Base-by-base conservation (phyloP, 1,140 invertebrate genomes). In the Ceratina australensis region DNA sequence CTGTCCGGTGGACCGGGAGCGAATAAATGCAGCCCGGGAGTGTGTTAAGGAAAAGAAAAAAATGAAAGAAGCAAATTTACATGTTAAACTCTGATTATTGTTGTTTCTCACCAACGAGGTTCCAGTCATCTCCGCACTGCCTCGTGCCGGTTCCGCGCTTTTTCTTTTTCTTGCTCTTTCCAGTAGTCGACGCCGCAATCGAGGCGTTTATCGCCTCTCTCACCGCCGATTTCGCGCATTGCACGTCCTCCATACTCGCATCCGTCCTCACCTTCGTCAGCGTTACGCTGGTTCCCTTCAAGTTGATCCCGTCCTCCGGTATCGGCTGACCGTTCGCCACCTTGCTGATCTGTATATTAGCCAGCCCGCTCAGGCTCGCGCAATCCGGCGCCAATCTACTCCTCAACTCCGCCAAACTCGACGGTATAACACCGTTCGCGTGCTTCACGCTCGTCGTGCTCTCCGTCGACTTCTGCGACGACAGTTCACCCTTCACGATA, bases 71-170 rank as follows among this genome's bases (percentile, higher is more conserved):
- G 80, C 83, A 86, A 83, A 81, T 86, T 88, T 89, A 87, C 86
- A 88, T 78, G 81, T 82, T 85, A 87, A 82, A 87, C 84, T 88
- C 75, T 90, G 81, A 90, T 88, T 88, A 88, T 88, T 88, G 83
- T 86, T 88, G 79, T 87, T 89, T 90, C 93, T 93, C 90, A 93
- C 93, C 93, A 91, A 93, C 93, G 90, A 93, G 91, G 86, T 93
- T 93, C 93, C 92, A 93, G 86, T 93, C 93, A 89, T 93, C 93
- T 33, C 91, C 89, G 82, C 88, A 83, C 54, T 89, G 87, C 79
- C 89, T 88, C 54, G 86, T 78, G 52, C 89, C 90, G 15, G 84
- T 88, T 72, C 90, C 91, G 20, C 92, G 91, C 79, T 93, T 93
- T 87, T 93, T 93, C 89, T 93, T 93, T 86, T 93, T 93, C 87